phyloP scores from a whole-genome alignment of 2,888 invertebrate species.

The Cinara cedri region DNA sequence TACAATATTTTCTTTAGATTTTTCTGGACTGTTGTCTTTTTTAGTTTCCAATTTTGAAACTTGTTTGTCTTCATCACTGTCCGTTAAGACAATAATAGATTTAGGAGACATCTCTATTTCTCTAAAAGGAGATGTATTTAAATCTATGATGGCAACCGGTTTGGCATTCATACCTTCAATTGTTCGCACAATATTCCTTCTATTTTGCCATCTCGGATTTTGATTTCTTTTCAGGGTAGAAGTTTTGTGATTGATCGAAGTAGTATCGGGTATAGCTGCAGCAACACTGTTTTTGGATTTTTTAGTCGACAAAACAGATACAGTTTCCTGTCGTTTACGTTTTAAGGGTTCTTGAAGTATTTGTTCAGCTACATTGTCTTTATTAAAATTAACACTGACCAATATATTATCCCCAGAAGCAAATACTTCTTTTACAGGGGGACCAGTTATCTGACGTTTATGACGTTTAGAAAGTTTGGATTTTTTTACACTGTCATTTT shows the following conservation, averaged over 20 bases:
- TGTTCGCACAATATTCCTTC: slow-evolving; percentile 60
- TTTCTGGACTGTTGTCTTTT: slow-evolving; percentile 46
- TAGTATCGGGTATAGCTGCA: neutral
- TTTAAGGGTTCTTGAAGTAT: slow-evolving; percentile 60
- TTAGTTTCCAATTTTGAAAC: slow-evolving; percentile 39
- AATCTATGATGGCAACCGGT: slow-evolving; percentile 84
- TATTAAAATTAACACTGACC: slow-evolving; percentile 83
- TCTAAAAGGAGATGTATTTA: slow-evolving; percentile 83
- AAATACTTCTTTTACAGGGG: slow-evolving; percentile 86
- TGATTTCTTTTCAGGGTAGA: slow-evolving; percentile 58
- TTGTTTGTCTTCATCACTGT: slow-evolving; percentile 69
- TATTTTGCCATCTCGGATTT: slow-evolving; percentile 58
- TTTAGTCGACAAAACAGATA: slow-evolving; percentile 25
- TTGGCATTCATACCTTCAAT: slow-evolving; percentile 66
- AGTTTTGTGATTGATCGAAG: slow-evolving; percentile 42
- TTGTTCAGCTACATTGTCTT: slow-evolving; percentile 58
- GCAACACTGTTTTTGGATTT: slow-evolving; percentile 45
- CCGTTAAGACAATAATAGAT: slow-evolving; percentile 82
- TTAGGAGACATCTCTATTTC: slow-evolving; percentile 81
- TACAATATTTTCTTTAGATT: slow-evolving; percentile 62
- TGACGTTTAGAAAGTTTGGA: slow-evolving; percentile 62
- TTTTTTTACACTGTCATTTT: slow-evolving; percentile 64
- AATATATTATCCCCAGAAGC: slow-evolving; percentile 92
- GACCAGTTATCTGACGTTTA: slow-evolving; percentile 64
- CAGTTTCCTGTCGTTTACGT: slow-evolving; percentile 64